Percentiles rank a stretch among this genome's conserved stretches.
These are phyloP conservation scores for Lasaia peninsularis DNA, from an alignment of 1,140 invertebrate species.

Conservation along the genomic window DNA sequence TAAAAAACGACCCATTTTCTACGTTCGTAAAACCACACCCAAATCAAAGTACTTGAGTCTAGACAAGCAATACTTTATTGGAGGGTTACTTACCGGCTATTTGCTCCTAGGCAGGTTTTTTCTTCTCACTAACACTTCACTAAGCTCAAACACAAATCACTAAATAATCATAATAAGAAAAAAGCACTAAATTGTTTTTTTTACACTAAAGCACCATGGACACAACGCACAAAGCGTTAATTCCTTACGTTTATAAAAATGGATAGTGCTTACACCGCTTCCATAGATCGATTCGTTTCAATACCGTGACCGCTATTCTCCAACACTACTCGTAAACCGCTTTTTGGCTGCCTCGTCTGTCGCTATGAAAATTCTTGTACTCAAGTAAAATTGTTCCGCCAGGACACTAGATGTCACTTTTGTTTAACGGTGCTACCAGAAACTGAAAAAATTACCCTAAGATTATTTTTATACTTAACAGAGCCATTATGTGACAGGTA, in stretches of 20 bases:
- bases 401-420: slow-evolving; percentile 40
- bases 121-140: slow-evolving; percentile 50
- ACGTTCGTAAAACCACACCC: slow-evolving; percentile 39
- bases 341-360: slow-evolving; percentile 34
- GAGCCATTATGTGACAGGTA: too few relatives aligned
- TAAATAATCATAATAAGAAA: slow-evolving; percentile 57
- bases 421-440: slow-evolving; percentile 24
- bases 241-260: slow-evolving; percentile 54
- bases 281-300: slow-evolving; percentile 65
- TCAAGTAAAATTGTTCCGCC: not conserved
- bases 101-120: slow-evolving; percentile 39
- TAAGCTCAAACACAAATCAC: slow-evolving; percentile 65
- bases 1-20: slow-evolving; percentile 57
- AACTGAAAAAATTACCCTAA: not conserved
- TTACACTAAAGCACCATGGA: slow-evolving; percentile 62
- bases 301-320: slow-evolving; percentile 33
- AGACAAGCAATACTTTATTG: slow-evolving; percentile 18
- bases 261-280: slow-evolving; percentile 48
- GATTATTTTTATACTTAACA: not conserved
- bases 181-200: slow-evolving; percentile 55
- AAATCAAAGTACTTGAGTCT: slow-evolving; percentile 14
- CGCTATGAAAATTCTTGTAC: slow-evolving; percentile 15
- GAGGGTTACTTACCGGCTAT: slow-evolving; percentile 55
- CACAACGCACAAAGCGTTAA: slow-evolving; percentile 58
- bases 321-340: slow-evolving; percentile 1